Evolutionary conservation across 2,113 vertebrate genomes (phyloP), one percentile per base, ranked within the genome.

Genomic region (Atractosteus spatula): DNA sequence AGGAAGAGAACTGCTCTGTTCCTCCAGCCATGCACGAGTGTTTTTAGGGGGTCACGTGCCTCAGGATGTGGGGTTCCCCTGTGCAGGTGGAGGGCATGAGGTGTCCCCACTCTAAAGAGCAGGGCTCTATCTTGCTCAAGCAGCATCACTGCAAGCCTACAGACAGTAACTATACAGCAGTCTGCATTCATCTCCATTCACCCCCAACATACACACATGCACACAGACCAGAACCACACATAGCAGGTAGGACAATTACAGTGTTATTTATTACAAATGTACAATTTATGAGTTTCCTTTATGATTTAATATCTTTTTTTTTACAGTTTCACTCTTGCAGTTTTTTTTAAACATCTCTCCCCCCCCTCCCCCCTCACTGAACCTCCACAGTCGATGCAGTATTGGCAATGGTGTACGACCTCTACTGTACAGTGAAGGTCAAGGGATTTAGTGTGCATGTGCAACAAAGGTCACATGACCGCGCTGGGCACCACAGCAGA

Each of bases 261-360:
- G 79, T 77, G 68, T 76, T 80, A 84, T 85, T 88, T 95, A 95
- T 94, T 95, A 95, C 92, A 96, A 96, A 96, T 94, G 94, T 96
- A 96, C 94, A 96, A 90, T 90, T 94, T 91, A 91, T 84, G 81
- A 88, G 87, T 89, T 77, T 89, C 88, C 84, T 85, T 86, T 91
- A 11, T 79, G 73, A 78, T 86, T 80, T 85, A 86, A 82, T 82
- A 74, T 87, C 83, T 69, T 88, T 87, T 83, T 86, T 86, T 89
- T 76, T 91, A 92, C 91, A 91, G 77, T 51, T 51, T 81, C 86
- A 73, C 81, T 79, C 74, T 81, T 80, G 29, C 17, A 55, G 3
- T 66, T 54, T 55, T 17, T 79, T 84, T 85, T 80, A 87, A 88
- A 87, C 83, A 84, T 74, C 79, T 72, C 71, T 81, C 85, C 88